Conservation (phyloP, 1,140 invertebrate genomes). For the Pomacea maculata region DNA sequence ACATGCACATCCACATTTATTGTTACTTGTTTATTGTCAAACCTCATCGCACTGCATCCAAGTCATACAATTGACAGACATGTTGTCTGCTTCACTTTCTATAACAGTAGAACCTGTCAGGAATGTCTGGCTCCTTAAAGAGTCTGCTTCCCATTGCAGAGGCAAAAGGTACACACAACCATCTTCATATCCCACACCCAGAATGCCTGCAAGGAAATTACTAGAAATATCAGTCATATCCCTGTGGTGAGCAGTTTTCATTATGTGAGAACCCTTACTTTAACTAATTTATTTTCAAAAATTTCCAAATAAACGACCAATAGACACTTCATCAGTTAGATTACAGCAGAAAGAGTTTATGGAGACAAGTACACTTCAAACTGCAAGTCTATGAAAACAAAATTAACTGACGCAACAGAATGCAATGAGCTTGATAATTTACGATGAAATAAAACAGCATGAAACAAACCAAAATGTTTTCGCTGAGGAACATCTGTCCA, state of each 20-base stretch:
- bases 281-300: no score
- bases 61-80: not conserved
- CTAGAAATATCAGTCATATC: not conserved
- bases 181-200: not conserved
- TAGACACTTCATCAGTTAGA: not conserved
- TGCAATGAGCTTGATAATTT: not conserved
- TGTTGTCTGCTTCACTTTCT: not conserved
- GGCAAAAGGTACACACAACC: not conserved
- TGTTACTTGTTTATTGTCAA: not conserved
- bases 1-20: not conserved
- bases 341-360: not conserved
- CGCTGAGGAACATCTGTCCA: constrained; percentile 1
- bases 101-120: not conserved
- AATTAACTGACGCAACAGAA: not conserved
- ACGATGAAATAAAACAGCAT: not conserved
- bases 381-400: not conserved
- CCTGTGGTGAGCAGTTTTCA: not conserved
- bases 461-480: not conserved
- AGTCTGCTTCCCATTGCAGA: not conserved
- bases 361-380: not conserved
- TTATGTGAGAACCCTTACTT: no score
- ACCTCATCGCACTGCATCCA: not conserved
- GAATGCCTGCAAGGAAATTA: not conserved
- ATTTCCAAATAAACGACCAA: no score
- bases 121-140: not conserved